Evolutionary conservation across 2,888 invertebrate species (phyloP).

Genomic region (Alentia gelatinosa): DNA sequence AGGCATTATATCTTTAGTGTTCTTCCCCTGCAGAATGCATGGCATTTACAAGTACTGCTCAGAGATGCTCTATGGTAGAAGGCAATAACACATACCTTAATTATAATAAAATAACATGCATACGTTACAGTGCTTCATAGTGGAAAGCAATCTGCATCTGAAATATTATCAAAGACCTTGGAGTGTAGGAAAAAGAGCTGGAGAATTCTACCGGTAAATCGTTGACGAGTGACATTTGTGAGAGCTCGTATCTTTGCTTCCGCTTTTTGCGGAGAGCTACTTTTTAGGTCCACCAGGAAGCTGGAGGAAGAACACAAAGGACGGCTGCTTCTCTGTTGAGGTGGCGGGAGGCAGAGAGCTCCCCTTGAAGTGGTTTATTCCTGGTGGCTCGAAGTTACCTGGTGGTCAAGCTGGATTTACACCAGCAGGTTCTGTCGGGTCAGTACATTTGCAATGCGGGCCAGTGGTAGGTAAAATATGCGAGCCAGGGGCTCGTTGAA

Average conservation of each 20-base stretch:
- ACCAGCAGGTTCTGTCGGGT: too few species aligned
- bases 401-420: background rate
- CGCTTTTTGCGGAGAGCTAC: background rate
- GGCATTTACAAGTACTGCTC: too few species aligned
- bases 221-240: background rate
- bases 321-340: background rate
- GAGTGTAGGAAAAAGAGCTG: background rate
- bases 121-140: too few species aligned
- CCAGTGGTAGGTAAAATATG: too few species aligned
- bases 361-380: background rate
- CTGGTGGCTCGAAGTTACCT: background rate
- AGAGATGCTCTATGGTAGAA: too few species aligned
- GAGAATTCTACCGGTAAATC: background rate
- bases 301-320: background rate
- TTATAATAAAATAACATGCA: too few species aligned
- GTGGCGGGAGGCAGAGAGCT: background rate
- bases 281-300: background rate
- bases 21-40: too few species aligned
- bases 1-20: too few species aligned
- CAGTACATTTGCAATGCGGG: too few species aligned
- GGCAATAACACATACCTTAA: too few species aligned
- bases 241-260: background rate
- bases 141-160: background rate
- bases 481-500: too few species aligned
- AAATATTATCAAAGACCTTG: background rate